Base-by-base conservation (phyloP, 2,888 invertebrate species). In the Aethes cnicana region DNA sequence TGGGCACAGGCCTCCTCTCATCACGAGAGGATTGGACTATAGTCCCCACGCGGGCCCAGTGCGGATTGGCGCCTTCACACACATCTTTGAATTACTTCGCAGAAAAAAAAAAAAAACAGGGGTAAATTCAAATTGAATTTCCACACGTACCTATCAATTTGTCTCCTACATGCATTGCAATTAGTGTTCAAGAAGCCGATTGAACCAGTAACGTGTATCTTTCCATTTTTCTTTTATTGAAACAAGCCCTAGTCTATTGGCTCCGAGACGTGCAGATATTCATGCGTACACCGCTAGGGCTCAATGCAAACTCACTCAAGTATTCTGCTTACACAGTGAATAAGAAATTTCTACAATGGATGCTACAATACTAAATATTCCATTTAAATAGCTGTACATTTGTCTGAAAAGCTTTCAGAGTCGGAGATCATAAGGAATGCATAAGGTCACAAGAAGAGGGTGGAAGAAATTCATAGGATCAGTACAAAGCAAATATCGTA, bases 301-400 rank as follows among this genome's bases (percentile, higher is more conserved):
- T 65, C 63, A 61, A 63, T 48, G 58, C 58, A 66, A 69, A 69
- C 62, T 59, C 60, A 56, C 70, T 74, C 70, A 72, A 73, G 67
- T 68, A 77, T 79, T 76, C 74, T 64, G 67, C 77, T 77, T 79
- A 75, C 77, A 80, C 74, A 77, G 69, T 80, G 81, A 82, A 83
- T 81, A 83, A 78, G 72, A 77, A 72, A 81, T 77, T 77, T 77
- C 66, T 69, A 78, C 76, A 81, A 81, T 81, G 78, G 72, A 80
- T 75, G 73, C 71, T 77, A 75, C 74, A 74, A 75, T 77, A 75
- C 80, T 81, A 76, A 84, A 85, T 84, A 84, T 84, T 84, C 79
- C 64, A 84, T 84, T 77, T 77, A 79, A 81, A 82, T 79, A 74
- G 78, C 81, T 72, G 74, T 72, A 81, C 81, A 81, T 84, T 84